Evolutionary conservation across 1,140 invertebrate species (phyloP).

Genomic region (Drosophila bifasciata): DNA sequence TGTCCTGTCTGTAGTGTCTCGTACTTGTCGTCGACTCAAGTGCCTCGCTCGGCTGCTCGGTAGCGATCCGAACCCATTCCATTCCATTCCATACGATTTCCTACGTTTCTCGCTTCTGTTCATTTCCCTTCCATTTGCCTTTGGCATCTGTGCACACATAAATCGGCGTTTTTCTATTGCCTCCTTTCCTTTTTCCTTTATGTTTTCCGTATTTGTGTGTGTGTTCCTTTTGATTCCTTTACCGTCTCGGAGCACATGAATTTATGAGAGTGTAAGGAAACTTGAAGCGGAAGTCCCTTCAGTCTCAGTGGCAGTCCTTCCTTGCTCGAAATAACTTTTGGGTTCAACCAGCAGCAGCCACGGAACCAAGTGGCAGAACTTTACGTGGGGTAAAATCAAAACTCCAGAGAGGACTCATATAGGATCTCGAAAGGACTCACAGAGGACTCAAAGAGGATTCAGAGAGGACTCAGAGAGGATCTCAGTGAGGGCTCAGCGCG

Average conservation of each 20-base stretch:
- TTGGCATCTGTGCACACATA: constrained; percentile 71
- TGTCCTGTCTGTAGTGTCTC: constrained; percentile 13
- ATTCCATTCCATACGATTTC: too few relatives aligned
- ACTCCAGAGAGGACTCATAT: too few relatives aligned
- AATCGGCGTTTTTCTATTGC: constrained; percentile 45
- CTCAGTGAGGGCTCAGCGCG: too few relatives aligned
- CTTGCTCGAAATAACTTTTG: constrained; percentile 31
- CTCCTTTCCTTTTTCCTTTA: constrained; percentile 5
- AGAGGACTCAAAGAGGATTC: too few relatives aligned
- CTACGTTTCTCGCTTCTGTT: not conserved
- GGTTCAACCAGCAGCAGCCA: not conserved
- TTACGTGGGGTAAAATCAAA: not conserved
- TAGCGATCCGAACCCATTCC: not conserved
- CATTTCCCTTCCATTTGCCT: constrained; percentile 24
- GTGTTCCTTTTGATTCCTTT: not conserved
- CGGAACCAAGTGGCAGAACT: constrained; percentile 6
- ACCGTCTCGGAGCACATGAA: constrained; percentile 2
- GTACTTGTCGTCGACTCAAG: constrained; percentile 78
- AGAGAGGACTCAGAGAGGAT: too few relatives aligned
- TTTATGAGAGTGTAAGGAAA: constrained; percentile 33
- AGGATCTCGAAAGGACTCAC: too few relatives aligned
- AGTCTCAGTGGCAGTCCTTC: constrained; percentile 28
- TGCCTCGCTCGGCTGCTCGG: constrained; percentile 29
- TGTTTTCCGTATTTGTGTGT: constrained; percentile 3
- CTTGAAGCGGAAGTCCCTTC: constrained; percentile 25